Percentiles rank a stretch among this genome's conserved stretches.
Conservation (phyloP, 1,140 invertebrate genomes). For the Drosophila leontia region DNA sequence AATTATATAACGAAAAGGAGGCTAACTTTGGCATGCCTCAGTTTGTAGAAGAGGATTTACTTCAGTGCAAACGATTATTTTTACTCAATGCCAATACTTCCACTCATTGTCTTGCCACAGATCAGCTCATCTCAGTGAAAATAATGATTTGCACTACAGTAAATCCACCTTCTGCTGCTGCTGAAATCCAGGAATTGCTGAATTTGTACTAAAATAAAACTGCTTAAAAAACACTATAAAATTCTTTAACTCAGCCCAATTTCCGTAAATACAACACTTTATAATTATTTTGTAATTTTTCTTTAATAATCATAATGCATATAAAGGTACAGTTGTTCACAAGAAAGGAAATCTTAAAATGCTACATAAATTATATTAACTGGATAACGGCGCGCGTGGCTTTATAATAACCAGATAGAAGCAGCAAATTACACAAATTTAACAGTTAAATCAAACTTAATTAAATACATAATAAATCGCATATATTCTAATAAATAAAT, state of each 20-base stretch:
- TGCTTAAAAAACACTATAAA: too few species aligned
- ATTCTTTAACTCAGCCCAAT: neutral
- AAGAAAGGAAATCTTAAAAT: conserved; percentile 82
- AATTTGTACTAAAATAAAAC: too few species aligned
- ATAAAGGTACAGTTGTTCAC: conserved; percentile 83
- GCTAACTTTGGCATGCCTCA: too few species aligned
- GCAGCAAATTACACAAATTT: conserved; percentile 80
- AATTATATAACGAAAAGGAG: too few species aligned
- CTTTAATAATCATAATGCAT: conserved; percentile 76
- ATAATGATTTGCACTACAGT: too few species aligned
- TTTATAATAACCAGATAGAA: conserved; percentile 69
- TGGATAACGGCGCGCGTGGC: conserved; percentile 51
- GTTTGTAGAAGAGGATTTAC: too few species aligned
- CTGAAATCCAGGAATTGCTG: too few species aligned
- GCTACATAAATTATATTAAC: conserved; percentile 67
- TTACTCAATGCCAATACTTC: too few species aligned
- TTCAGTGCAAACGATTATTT: too few species aligned
- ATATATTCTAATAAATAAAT: conserved; percentile 80
- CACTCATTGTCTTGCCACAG: too few species aligned
- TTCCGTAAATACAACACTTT: neutral
- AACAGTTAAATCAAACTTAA: conserved; percentile 80
- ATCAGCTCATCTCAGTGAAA: too few species aligned
- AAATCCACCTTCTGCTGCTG: too few species aligned
- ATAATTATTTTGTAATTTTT: conserved; percentile 43
- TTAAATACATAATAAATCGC: conserved; percentile 70